A percentile compares a stretch with the other conserved stretches of the same genome.
phyloP scores from a whole-genome alignment of 2,113 vertebrate species.

The Stictonetta naevosa region DNA sequence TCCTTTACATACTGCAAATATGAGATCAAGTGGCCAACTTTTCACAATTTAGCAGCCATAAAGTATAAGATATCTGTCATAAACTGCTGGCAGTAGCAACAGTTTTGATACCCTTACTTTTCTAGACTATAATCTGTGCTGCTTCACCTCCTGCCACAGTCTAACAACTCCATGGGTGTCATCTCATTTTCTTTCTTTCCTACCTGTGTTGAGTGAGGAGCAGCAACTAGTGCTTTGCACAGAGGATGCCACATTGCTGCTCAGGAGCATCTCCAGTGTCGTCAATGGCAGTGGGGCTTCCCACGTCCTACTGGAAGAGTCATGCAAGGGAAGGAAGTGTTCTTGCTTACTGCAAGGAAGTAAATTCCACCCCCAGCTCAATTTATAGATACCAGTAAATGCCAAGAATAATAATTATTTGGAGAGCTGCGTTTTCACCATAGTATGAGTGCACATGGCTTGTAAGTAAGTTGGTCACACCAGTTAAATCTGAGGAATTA shows the following conservation, averaged over 20 bases:
- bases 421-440: not conserved
- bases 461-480: not conserved
- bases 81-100: not conserved
- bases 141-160: not conserved
- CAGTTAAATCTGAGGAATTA: not conserved
- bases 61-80: not conserved
- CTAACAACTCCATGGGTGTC: not conserved
- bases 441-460: not conserved
- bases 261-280: rapidly evolving
- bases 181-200: not conserved
- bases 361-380: not conserved
- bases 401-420: no score
- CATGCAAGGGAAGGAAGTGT: not conserved
- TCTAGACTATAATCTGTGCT: not conserved
- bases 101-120: not conserved
- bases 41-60: not conserved
- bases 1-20: not conserved
- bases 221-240: not conserved
- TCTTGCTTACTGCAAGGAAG: not conserved
- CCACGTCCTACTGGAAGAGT: not conserved
- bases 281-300: not conserved
- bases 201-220: not conserved
- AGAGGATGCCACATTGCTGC: not conserved
- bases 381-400: not conserved
- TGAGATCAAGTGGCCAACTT: not conserved